These are phyloP conservation scores for Bovichtus diacanthus DNA, from an alignment of 2,797 vertebrate genomes.

Conservation along the genomic window DNA sequence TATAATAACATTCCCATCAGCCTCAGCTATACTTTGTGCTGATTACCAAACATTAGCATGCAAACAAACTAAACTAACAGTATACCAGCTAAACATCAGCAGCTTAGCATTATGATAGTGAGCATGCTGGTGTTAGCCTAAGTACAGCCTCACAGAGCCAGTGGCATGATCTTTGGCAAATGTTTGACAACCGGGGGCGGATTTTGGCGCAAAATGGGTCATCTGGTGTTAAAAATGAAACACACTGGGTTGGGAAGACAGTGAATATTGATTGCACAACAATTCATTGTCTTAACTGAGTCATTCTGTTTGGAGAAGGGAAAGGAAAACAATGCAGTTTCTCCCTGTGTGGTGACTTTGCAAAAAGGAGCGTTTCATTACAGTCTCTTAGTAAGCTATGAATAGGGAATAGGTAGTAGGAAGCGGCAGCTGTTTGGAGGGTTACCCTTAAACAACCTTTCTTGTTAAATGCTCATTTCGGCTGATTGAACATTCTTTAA, in stretches of 20 bases:
- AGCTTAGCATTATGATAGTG: neutral
- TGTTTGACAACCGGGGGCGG: too few relatives aligned
- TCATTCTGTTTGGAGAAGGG: conserved; percentile 2
- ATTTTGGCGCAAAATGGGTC: neutral
- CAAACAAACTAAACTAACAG: neutral
- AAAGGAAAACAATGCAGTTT: conserved; percentile 6
- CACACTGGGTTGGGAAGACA: neutral
- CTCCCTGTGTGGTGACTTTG: conserved; percentile 3
- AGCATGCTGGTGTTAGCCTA: neutral
- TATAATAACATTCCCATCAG: neutral
- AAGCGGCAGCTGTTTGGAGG: conserved; percentile 48
- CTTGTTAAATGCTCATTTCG: conserved; percentile 58
- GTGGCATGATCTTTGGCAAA: too few relatives aligned
- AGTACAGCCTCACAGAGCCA: neutral
- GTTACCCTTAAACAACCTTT: conserved; percentile 31
- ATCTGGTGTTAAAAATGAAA: conserved; percentile 4
- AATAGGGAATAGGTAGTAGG: conserved; percentile 17
- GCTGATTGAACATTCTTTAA: conserved; percentile 53
- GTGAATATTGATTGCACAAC: neutral
- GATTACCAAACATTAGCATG: neutral
- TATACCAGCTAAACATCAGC: neutral
- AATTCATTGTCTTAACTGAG: conserved; percentile 8
- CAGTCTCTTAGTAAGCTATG: conserved; percentile 5
- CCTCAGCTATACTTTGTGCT: neutral
- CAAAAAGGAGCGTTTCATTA: conserved; percentile 16